phyloP scores from a whole-genome alignment of 2,797 vertebrate species.

The Diceros bicornis region DNA sequence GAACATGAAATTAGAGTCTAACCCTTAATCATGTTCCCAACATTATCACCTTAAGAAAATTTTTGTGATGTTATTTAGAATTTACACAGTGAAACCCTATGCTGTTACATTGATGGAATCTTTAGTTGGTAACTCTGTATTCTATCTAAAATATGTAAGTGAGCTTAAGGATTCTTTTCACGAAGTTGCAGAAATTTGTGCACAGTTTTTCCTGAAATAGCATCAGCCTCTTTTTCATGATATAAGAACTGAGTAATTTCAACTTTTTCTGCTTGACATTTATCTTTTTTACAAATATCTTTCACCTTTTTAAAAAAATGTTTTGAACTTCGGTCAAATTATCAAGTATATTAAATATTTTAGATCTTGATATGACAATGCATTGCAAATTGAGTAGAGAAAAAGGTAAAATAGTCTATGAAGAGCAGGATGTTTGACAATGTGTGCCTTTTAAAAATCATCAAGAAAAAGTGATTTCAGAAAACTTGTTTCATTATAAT shows the following conservation, averaged over 20 bases:
- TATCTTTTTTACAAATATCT: slow-evolving; percentile 58
- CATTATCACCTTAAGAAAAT: background rate
- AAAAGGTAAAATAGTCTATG: slow-evolving; percentile 44
- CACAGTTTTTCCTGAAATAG: background rate
- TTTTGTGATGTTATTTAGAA: background rate
- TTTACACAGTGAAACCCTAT: slow-evolving; percentile 14
- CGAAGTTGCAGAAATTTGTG: background rate
- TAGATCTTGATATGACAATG: slow-evolving; percentile 64
- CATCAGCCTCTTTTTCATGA: background rate
- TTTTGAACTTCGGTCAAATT: slow-evolving; percentile 55
- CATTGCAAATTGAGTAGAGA: slow-evolving; percentile 65
- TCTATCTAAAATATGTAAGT: slow-evolving; percentile 40
- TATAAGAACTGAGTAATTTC: slow-evolving; percentile 40
- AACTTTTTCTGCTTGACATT: slow-evolving; percentile 65
- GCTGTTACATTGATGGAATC: background rate
- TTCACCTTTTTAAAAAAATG: slow-evolving; percentile 67
- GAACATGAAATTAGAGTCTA: slow-evolving; percentile 45
- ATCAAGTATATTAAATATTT: slow-evolving; percentile 69
- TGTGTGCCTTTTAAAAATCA: background rate
- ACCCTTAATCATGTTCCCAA: background rate
- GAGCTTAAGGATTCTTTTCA: slow-evolving; percentile 31
- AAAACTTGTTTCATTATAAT: slow-evolving; percentile 54
- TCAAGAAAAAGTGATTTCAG: slow-evolving; percentile 35
- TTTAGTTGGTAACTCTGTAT: background rate
- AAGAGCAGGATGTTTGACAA: slow-evolving; percentile 18